These are phyloP conservation scores for Bucorvus abyssinicus DNA, from an alignment of 2,797 vertebrate species.

Conservation along the genomic window DNA sequence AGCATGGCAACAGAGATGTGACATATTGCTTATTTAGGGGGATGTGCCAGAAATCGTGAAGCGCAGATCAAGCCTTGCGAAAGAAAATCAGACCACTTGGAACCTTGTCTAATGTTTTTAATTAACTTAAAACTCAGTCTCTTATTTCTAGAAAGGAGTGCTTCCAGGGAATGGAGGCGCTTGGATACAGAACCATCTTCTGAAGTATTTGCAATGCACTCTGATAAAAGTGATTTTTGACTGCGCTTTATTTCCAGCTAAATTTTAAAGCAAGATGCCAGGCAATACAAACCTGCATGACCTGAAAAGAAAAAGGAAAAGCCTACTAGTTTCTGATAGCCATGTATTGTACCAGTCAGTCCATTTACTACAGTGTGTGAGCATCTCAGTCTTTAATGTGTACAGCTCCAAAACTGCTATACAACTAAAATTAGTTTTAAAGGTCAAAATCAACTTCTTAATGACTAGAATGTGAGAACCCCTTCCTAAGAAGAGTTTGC, in stretches of 20 bases:
- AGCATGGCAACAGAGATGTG: background rate
- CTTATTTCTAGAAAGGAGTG: background rate
- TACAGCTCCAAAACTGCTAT: background rate
- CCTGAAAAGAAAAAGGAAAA: background rate
- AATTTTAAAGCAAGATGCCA: background rate
- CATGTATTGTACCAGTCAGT: background rate
- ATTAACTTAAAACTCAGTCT: background rate
- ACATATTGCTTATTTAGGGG: background rate
- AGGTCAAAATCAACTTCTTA: background rate
- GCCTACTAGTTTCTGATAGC: background rate
- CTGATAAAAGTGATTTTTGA: background rate
- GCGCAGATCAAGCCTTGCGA: background rate
- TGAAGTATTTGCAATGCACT: background rate
- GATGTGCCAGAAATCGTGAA: background rate
- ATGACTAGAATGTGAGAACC: background rate
- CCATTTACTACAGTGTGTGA: background rate
- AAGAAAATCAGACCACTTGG: conserved; percentile 4
- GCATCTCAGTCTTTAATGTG: background rate
- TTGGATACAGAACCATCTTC: background rate
- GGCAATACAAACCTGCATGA: background rate
- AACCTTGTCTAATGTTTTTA: background rate
- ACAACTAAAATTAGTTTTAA: background rate
- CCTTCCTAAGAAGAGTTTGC: background rate
- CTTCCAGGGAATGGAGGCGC: background rate
- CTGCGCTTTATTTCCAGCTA: background rate